Evolutionary conservation across 2,113 vertebrate species (phyloP), one percentile per base, ranked within the genome.

Genomic region (Spermophilus dauricus): DNA sequence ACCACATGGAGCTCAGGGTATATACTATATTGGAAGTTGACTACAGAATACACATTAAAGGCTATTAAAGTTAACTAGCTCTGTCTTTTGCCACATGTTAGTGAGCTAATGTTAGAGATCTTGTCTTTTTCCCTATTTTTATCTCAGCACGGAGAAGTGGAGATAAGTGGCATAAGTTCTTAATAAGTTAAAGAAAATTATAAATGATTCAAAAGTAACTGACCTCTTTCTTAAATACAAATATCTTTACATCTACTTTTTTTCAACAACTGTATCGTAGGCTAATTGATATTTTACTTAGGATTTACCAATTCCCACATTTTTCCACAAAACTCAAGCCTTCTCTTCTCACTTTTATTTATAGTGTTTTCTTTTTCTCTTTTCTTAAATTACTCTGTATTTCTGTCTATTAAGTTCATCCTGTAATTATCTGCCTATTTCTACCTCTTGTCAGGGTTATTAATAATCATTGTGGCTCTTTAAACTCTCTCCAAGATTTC

Each of bases 361-460:
- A 81, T 30, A 81, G 24, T 88, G 61, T 94, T 92, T 95, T 86
- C 45, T 75, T 97, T 96, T 95, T 96, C 81, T 96, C 48, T 96
- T 90, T 89, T 61, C 92, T 70, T 92, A 94, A 96, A 95, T 96
- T 88, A 88, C 92, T 92, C 90, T 92, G 5, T 95, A 45, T 97
- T 93, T 96, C 61, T 82, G 58, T 81, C 96, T 97, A 17, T 97
- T 97, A 97, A 92, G 78, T 95, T 88, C 93, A 97, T 97, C 97
- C 96, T 96, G 77, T 98, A 97, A 96, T 96, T 97, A 97, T 89
- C 94, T 97, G 65, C 58, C 91, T 85, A 88, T 95, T 97, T 97
- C 94, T 97, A 92, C 61, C 90, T 89, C 95, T 97, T 97, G 89
- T 96, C 72, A 70, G 75, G 81, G 84, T 97, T 96, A 95, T 93